Conservation (phyloP, 2,113 vertebrate species). For the Lepisosteus osseus region DNA sequence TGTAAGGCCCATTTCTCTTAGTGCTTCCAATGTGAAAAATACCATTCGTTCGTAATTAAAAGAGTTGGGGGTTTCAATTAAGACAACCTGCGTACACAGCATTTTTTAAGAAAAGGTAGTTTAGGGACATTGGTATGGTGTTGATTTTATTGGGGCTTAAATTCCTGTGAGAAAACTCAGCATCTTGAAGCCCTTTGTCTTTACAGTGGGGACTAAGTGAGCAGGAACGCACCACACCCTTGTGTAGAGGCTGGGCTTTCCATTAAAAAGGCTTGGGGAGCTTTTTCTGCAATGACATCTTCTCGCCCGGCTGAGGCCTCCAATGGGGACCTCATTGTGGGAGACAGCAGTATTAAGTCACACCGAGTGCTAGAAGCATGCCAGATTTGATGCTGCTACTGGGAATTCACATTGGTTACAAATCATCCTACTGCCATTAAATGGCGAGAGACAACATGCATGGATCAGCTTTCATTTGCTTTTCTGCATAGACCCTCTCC, state of each 20-base stretch:
- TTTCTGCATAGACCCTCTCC: background rate
- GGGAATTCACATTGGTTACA: conserved; percentile 1
- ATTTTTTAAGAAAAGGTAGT: no score
- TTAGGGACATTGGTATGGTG: no score
- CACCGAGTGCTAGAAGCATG: background rate
- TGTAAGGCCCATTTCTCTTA: no score
- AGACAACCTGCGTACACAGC: no score
- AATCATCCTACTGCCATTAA: background rate
- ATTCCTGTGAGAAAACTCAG: no score
- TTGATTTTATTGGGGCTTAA: no score
- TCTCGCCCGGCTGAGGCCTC: conserved; percentile 41
- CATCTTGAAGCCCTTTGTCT: background rate
- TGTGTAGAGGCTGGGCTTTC: background rate
- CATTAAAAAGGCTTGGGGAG: background rate
- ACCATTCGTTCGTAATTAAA: no score
- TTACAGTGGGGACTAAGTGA: background rate
- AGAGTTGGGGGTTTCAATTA: no score
- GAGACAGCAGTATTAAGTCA: conserved; percentile 8
- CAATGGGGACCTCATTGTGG: conserved; percentile 48
- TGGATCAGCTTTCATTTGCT: background rate
- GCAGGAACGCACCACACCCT: no score
- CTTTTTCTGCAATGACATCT: background rate
- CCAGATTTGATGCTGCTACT: background rate
- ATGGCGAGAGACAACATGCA: background rate
- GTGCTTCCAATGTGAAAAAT: no score